These are phyloP conservation scores for Leptopilina clavipes DNA, from an alignment of 1,140 invertebrate species.

Conservation along the genomic window DNA sequence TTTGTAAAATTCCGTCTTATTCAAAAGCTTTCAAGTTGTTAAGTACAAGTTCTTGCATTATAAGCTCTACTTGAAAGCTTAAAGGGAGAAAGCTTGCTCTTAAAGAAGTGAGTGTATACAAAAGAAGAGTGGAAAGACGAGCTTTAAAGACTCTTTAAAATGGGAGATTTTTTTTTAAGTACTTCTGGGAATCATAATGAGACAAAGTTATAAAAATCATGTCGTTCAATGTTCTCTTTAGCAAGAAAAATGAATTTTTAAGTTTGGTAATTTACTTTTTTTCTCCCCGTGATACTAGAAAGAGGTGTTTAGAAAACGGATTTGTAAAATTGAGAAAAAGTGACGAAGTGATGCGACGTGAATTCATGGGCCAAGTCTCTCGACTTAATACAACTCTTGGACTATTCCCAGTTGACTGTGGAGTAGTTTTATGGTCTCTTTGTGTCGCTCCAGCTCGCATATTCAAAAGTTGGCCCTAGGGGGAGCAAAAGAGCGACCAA, in stretches of 20 bases:
- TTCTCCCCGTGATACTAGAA: too few relatives aligned
- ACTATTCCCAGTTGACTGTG: constrained; percentile 49
- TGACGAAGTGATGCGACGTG: too few relatives aligned
- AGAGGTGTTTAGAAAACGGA: too few relatives aligned
- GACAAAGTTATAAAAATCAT: too few relatives aligned
- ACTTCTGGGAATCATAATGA: too few relatives aligned
- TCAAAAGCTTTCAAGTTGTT: constrained; percentile 3
- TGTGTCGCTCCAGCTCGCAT: constrained; percentile 39
- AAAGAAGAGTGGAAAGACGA: not conserved
- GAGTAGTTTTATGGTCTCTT: constrained; percentile 50
- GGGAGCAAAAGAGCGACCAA: constrained; percentile 44
- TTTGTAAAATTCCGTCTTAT: not conserved
- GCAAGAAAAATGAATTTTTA: too few relatives aligned
- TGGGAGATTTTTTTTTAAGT: not conserved
- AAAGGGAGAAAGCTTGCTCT: constrained; percentile 1
- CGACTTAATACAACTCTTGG: constrained; percentile 30
- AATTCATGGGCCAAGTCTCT: not conserved
- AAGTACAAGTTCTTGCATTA: constrained; percentile 1
- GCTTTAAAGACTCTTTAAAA: constrained; percentile 6
- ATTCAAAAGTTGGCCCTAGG: constrained; percentile 51
- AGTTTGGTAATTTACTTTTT: too few relatives aligned
- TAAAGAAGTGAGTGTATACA: not conserved
- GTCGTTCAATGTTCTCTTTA: too few relatives aligned
- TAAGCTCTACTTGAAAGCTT: constrained; percentile 16
- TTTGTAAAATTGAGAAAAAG: too few relatives aligned